phyloP scores from a whole-genome alignment of 1,140 invertebrate species.

The Drosophila novamexicana region DNA sequence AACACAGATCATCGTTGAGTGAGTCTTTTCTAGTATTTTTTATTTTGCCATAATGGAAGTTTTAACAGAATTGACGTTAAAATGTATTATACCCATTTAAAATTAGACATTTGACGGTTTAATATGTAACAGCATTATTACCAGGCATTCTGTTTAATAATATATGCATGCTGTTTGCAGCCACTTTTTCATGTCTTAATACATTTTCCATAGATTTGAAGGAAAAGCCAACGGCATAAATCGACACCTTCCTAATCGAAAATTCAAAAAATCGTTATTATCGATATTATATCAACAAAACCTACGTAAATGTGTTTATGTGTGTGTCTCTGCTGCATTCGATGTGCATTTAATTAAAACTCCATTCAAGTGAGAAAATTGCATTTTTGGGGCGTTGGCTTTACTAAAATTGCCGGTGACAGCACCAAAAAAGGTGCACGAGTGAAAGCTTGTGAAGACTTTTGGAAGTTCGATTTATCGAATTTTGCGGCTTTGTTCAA shows the following conservation, averaged over 20 bases:
- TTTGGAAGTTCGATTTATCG: conserved; percentile 29
- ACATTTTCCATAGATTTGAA: neutral
- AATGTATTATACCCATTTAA: too few species aligned
- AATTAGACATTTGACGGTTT: too few species aligned
- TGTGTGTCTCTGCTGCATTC: conserved; percentile 26
- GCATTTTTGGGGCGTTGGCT: conserved; percentile 55
- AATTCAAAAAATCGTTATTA: conserved; percentile 7
- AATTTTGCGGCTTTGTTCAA: conserved; percentile 54
- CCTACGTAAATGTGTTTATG: conserved; percentile 17
- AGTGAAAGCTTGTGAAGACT: conserved; percentile 60
- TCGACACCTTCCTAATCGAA: conserved; percentile 17
- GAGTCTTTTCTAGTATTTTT: neutral
- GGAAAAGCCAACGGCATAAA: neutral
- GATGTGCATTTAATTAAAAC: conserved; percentile 47
- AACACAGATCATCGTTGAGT: neutral
- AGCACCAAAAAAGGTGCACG: conserved; percentile 48
- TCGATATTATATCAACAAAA: conserved; percentile 47
- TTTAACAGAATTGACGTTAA: too few species aligned
- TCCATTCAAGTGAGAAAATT: conserved; percentile 28
- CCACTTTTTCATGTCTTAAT: neutral
- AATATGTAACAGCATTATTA: too few species aligned
- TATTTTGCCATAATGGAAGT: too few species aligned
- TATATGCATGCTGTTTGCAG: neutral
- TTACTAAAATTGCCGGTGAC: conserved; percentile 33
- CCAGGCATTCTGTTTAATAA: too few species aligned